These are phyloP conservation scores for Bugula neritina DNA, from an alignment of 2,888 invertebrate genomes.

Conservation along the genomic window DNA sequence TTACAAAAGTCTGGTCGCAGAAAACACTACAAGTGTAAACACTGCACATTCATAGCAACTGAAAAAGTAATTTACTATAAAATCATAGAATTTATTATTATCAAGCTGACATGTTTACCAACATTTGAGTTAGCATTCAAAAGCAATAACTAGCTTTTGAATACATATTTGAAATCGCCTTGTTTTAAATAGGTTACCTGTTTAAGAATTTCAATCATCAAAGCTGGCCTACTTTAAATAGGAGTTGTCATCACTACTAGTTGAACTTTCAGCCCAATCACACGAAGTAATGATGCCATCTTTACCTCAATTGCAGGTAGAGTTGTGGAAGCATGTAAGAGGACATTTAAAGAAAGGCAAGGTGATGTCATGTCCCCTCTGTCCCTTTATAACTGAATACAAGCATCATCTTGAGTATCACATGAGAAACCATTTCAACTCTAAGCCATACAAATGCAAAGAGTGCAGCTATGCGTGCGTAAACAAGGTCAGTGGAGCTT, in stretches of 20 bases:
- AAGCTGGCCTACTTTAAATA: too few species aligned
- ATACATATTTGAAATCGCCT: too few species aligned
- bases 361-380: constrained; percentile 79
- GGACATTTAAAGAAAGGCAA: constrained; percentile 88
- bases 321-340: constrained; percentile 86
- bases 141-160: too few species aligned
- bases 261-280: too few species aligned
- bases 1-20: constrained; percentile 52
- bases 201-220: too few species aligned
- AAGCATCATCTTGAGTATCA: constrained; percentile 98
- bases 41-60: constrained; percentile 75
- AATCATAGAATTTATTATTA: too few species aligned
- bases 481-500: constrained; percentile 40
- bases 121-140: too few species aligned
- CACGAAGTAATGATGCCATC: too few species aligned
- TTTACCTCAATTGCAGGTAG: constrained; percentile 61
- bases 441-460: constrained; percentile 88
- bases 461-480: constrained; percentile 63
- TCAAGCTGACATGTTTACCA: too few species aligned
- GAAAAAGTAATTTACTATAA: constrained; percentile 69
- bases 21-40: constrained; percentile 86
- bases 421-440: constrained; percentile 84
- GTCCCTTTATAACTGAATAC: constrained; percentile 95
- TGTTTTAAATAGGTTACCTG: too few species aligned
- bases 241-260: too few species aligned